phyloP scores from a whole-genome alignment of 2,113 vertebrate genomes.

The Trogon melanurus region DNA sequence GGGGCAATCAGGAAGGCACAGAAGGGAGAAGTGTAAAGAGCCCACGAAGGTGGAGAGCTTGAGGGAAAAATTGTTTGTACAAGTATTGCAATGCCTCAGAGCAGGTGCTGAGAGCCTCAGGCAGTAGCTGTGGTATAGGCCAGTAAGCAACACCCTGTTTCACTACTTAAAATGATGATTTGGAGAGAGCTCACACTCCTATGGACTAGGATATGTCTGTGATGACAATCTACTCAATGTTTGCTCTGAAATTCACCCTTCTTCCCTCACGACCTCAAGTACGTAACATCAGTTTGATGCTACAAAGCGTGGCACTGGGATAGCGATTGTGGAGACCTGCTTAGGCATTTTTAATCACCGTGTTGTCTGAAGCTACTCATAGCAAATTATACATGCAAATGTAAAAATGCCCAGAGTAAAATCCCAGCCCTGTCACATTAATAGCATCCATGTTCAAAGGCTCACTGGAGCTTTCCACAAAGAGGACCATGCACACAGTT shows the following conservation, averaged over 20 bases:
- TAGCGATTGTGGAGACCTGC: neutral
- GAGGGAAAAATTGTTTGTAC: neutral
- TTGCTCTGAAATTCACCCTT: neutral
- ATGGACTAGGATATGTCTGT: neutral
- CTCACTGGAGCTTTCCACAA: neutral
- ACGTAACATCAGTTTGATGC: neutral
- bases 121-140: neutral
- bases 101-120: accelerated
- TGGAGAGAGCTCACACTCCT: neutral
- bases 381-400: conserved; percentile 2
- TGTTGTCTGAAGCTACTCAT: neutral
- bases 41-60: neutral
- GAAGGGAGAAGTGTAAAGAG: neutral
- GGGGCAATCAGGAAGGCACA: neutral
- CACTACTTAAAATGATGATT: neutral
- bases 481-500: accelerated
- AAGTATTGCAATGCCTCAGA: neutral
- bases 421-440: neutral
- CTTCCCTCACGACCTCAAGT: neutral
- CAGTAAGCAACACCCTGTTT: neutral
- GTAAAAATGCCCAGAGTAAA: conserved; percentile 1
- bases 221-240: neutral
- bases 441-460: neutral
- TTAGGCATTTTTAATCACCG: neutral
- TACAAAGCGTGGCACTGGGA: neutral